These are phyloP conservation scores for Entomobrya proxima DNA, from an alignment of 2,888 invertebrate genomes.

Conservation along the genomic window DNA sequence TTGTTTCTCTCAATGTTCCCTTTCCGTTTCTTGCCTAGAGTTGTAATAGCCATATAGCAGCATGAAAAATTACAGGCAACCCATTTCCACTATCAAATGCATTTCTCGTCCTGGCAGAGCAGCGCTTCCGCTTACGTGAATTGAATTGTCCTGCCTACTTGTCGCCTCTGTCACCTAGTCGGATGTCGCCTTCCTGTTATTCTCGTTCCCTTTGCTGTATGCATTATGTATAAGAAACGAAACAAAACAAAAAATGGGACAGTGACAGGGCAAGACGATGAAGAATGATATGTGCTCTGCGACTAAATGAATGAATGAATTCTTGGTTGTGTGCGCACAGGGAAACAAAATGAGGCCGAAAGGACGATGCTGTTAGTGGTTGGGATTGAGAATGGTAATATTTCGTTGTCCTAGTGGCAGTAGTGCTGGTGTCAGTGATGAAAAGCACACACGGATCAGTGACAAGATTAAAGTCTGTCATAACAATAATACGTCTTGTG, in stretches of 20 bases:
- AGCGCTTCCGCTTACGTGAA: slow-evolving; percentile 23
- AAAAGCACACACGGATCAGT: slow-evolving; percentile 40
- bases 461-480: slow-evolving; percentile 55
- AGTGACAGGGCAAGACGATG: background rate
- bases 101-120: background rate
- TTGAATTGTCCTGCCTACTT: slow-evolving; percentile 29
- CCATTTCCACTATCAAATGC: slow-evolving; percentile 10
- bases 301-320: background rate
- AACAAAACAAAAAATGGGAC: background rate
- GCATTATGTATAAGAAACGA: slow-evolving; percentile 15
- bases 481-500: slow-evolving; percentile 58
- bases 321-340: background rate
- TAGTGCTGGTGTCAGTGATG: background rate
- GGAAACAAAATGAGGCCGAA: background rate
- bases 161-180: background rate
- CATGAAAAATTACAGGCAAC: slow-evolving; percentile 18
- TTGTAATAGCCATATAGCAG: no score
- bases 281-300: background rate
- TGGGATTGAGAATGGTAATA: no score
- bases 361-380: background rate
- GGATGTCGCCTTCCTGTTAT: background rate
- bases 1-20: no score
- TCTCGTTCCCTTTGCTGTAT: background rate
- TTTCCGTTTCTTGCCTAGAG: no score
- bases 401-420: background rate